Evolutionary conservation across 2,888 invertebrate genomes (phyloP).

Genomic region (Drosophila anomalata): DNA sequence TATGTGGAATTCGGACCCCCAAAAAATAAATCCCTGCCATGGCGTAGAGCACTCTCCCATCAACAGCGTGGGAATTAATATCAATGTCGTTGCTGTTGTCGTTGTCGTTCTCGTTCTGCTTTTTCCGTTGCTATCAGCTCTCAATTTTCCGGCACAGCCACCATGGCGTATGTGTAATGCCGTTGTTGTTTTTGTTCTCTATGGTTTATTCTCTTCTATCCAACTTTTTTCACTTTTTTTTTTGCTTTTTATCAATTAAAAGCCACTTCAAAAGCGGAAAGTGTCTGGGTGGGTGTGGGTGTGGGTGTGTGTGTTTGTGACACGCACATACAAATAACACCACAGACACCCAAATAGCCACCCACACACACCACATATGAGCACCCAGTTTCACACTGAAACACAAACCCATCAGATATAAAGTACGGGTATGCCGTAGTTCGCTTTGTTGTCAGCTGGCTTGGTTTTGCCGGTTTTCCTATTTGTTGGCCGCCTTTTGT

Average conservation of each 20-base stretch:
- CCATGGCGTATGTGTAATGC: slow-evolving; percentile 71
- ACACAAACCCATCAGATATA: slow-evolving; percentile 5
- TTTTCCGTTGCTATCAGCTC: slow-evolving; percentile 62
- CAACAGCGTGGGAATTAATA: slow-evolving; percentile 74
- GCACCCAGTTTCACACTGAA: slow-evolving; percentile 38
- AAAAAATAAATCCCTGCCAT: slow-evolving; percentile 38
- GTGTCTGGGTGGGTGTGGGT: slow-evolving; percentile 58
- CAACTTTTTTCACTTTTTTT: slow-evolving; percentile 34
- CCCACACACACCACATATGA: slow-evolving; percentile 24
- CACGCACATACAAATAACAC: slow-evolving; percentile 57
- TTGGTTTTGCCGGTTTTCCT: slow-evolving; percentile 38
- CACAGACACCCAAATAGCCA: slow-evolving; percentile 32
- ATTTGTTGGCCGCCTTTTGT: slow-evolving; percentile 73
- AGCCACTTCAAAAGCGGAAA: slow-evolving; percentile 80
- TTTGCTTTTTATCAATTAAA: slow-evolving; percentile 80
- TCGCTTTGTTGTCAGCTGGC: slow-evolving; percentile 62
- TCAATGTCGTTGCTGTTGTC: slow-evolving; percentile 64
- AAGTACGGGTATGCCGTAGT: slow-evolving; percentile 41
- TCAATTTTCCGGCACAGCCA: slow-evolving; percentile 63
- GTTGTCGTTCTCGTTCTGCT: slow-evolving; percentile 26
- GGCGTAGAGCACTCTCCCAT: slow-evolving; percentile 43
- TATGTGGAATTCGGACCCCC: slow-evolving; percentile 4
- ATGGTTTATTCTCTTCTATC: slow-evolving; percentile 42
- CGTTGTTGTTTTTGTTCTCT: slow-evolving; percentile 44
- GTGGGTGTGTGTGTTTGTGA: slow-evolving; percentile 61